Percentiles rank a stretch among this genome's conserved stretches.
phyloP scores from a whole-genome alignment of 2,888 invertebrate genomes.

The Germaria angustata region DNA sequence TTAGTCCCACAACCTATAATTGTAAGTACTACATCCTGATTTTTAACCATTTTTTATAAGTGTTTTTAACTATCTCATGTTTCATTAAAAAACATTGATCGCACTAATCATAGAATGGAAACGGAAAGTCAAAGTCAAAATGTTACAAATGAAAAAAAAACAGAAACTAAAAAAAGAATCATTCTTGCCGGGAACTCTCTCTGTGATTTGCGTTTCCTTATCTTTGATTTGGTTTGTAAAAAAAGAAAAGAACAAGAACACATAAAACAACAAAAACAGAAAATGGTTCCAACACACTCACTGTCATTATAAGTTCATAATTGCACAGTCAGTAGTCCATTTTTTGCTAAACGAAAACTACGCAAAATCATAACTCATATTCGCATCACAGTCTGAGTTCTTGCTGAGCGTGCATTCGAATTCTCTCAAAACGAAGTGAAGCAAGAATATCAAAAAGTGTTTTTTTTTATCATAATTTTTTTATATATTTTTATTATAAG shows the following conservation, averaged over 20 bases:
- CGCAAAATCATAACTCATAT: constrained; percentile 66
- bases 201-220: constrained; percentile 87
- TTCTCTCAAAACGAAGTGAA: constrained; percentile 66
- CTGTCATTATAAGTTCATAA: constrained; percentile 47
- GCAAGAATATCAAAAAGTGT: constrained; percentile 34
- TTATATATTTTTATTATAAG: constrained; percentile 10
- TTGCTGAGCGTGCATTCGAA: constrained; percentile 85
- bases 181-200: constrained; percentile 85
- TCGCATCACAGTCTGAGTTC: constrained; percentile 98
- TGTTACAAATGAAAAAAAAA: not conserved
- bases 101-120: constrained; percentile 32
- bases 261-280: not conserved
- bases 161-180: constrained; percentile 64
- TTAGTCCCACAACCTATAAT: constrained; percentile 80
- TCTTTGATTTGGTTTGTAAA: constrained; percentile 55
- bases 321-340: constrained; percentile 58
- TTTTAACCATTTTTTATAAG: not conserved
- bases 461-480: not conserved
- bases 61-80: constrained; percentile 15
- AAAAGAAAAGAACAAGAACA: not conserved
- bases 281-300: constrained; percentile 45
- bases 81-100: constrained; percentile 30
- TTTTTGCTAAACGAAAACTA: constrained; percentile 39
- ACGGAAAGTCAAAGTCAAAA: constrained; percentile 46
- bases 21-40: constrained; percentile 71